Percentiles rank a stretch among this genome's conserved stretches.
phyloP scores from a whole-genome alignment of 1,140 invertebrate genomes.

The Atta colombica region DNA sequence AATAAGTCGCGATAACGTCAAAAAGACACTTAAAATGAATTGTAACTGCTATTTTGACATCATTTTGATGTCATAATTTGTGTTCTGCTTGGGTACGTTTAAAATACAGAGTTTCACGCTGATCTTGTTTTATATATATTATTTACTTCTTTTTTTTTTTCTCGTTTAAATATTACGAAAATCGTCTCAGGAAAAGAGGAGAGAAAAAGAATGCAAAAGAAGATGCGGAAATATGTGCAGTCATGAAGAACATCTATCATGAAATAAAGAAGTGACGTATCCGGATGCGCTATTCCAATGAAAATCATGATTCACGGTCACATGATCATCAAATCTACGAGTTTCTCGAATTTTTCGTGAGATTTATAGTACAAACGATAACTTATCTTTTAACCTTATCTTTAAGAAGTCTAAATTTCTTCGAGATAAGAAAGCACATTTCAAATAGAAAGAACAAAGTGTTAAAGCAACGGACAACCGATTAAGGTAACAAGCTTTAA shows the following conservation, averaged over 20 bases:
- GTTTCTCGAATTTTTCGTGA: constrained; percentile 40
- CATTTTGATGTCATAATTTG: too few species aligned
- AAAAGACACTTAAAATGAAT: too few species aligned
- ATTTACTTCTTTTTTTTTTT: not conserved
- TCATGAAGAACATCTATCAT: not conserved
- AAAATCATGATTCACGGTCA: constrained; percentile 60
- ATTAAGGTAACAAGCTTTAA: not conserved
- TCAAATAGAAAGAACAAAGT: not conserved
- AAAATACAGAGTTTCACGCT: not conserved
- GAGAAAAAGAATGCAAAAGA: not conserved
- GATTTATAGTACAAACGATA: constrained; percentile 53
- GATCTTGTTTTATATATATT: not conserved
- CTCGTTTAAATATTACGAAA: not conserved
- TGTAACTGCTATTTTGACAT: too few species aligned
- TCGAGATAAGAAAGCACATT: constrained; percentile 26
- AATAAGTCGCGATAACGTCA: too few species aligned
- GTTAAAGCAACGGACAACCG: not conserved
- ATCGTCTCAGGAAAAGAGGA: not conserved
- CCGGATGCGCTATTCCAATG: not conserved
- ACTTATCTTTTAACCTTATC: constrained; percentile 43
- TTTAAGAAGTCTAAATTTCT: constrained; percentile 35
- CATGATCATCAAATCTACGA: constrained; percentile 20
- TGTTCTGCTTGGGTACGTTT: not conserved
- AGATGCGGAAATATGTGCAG: not conserved
- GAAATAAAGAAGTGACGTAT: constrained; percentile 43